A percentile compares a stretch with the other conserved stretches of the same genome.
Evolutionary conservation across 2,888 invertebrate species (phyloP).

Genomic region (Scaptomyza polygonia): DNA sequence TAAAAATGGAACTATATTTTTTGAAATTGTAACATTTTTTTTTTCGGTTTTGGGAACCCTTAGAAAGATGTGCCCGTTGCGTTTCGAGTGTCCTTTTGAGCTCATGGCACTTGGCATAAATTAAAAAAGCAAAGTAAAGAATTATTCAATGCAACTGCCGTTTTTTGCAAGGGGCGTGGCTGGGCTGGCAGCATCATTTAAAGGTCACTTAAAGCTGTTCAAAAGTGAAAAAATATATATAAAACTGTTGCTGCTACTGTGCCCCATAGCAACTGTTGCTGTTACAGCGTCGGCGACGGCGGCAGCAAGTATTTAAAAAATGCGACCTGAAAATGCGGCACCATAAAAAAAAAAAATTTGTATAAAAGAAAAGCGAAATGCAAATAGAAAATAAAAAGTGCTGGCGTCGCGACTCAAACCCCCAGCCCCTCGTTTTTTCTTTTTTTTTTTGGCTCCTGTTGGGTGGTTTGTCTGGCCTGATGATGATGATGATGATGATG

Average conservation of each 20-base stretch:
- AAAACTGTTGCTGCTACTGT: slow-evolving; percentile 7
- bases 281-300: no score
- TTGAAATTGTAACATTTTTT: slow-evolving; percentile 1
- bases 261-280: slow-evolving; percentile 52
- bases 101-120: slow-evolving; percentile 65
- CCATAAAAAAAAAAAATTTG: slow-evolving; percentile 37
- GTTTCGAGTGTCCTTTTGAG: slow-evolving; percentile 61
- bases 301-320: slow-evolving; percentile 55
- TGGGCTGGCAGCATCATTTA: no score
- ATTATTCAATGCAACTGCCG: slow-evolving; percentile 52
- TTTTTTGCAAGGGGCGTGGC: slow-evolving; percentile 30
- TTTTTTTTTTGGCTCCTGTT: slow-evolving; percentile 1
- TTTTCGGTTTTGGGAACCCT: slow-evolving; percentile 18
- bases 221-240: neutral
- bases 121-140: slow-evolving; percentile 36
- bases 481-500: neutral
- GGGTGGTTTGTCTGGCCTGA: slow-evolving; percentile 21
- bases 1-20: slow-evolving; percentile 37
- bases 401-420: slow-evolving; percentile 22
- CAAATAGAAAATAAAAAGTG: slow-evolving; percentile 67
- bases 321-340: slow-evolving; percentile 47
- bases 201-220: slow-evolving; percentile 65
- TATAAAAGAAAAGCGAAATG: slow-evolving; percentile 75
- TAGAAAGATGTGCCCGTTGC: slow-evolving; percentile 47
- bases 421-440: neutral